These are phyloP conservation scores for Diadumene lineata DNA, from an alignment of 92 coral and sea anemone species.

Conservation along the genomic window DNA sequence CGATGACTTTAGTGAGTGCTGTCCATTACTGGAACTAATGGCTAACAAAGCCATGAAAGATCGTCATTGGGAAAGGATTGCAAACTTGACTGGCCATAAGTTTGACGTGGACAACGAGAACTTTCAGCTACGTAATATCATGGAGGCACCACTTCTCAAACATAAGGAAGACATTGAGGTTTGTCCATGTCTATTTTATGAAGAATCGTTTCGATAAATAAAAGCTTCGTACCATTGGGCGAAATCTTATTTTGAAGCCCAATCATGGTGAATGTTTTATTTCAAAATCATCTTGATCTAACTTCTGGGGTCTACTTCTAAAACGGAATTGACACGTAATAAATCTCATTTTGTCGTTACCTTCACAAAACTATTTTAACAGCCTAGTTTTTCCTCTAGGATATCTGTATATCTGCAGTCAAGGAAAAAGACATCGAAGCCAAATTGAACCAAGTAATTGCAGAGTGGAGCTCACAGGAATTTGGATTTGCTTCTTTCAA, in stretches of 20 bases:
- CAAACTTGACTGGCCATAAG: slow-evolving; percentile 74
- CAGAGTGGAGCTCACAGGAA: slow-evolving; percentile 84
- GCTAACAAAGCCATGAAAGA: slow-evolving; percentile 92
- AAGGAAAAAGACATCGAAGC: slow-evolving; percentile 95
- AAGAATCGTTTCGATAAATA: too few species aligned
- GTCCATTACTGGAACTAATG: slow-evolving; percentile 85
- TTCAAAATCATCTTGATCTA: too few species aligned
- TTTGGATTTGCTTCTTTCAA: slow-evolving; percentile 70
- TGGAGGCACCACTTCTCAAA: slow-evolving; percentile 86
- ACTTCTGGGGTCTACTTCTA: too few species aligned
- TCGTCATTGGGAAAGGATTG: slow-evolving; percentile 86
- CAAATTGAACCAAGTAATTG: slow-evolving; percentile 77
- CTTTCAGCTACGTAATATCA: slow-evolving; percentile 79
- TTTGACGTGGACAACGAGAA: slow-evolving; percentile 85
- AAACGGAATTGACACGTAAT: too few species aligned
- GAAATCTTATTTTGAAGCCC: not conserved
- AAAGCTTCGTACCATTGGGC: too few species aligned
- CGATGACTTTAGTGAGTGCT: slow-evolving; percentile 87
- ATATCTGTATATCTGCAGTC: slow-evolving; percentile 90
- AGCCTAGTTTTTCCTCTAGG: slow-evolving; percentile 34
- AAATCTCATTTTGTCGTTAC: too few species aligned
- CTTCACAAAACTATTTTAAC: too few species aligned
- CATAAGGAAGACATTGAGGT: slow-evolving; percentile 93
- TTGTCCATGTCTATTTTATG: too few species aligned
- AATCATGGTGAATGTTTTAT: not conserved